Evolutionary conservation across 1,140 invertebrate genomes (phyloP).

Genomic region (Choristoneura fumiferana): DNA sequence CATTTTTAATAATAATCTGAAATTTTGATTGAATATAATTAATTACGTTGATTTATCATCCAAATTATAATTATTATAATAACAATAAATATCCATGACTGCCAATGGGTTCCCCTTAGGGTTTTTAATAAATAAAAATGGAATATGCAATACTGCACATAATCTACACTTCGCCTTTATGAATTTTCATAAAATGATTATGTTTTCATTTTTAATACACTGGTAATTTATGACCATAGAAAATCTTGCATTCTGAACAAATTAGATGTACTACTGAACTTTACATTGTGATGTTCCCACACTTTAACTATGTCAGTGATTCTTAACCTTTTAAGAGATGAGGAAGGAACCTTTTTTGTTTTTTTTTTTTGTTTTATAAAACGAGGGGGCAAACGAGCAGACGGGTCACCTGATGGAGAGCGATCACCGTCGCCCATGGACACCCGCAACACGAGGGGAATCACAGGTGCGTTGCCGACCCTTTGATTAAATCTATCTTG

Average conservation of each 20-base stretch:
- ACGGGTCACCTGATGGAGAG: no score
- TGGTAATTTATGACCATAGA: background rate
- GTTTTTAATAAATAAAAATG: constrained; percentile 17
- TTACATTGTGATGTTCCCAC: background rate
- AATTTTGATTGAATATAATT: background rate
- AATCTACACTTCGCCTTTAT: background rate
- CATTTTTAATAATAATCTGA: background rate
- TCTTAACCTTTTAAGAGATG: no score
- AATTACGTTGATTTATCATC: background rate
- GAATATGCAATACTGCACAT: constrained; percentile 4
- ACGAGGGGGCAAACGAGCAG: no score
- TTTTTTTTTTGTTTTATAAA: no score
- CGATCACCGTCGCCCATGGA: no score
- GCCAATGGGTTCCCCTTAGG: background rate
- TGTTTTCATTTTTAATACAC: background rate
- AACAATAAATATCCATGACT: constrained; percentile 9
- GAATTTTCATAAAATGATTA: background rate
- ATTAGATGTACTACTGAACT: background rate
- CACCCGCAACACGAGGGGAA: no score
- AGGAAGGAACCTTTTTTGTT: no score
- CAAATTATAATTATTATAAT: constrained; percentile 6
- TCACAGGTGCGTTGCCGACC: no score
- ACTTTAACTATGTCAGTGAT: background rate
- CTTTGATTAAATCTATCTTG: no score
- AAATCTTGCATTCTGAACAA: background rate